Percentiles rank a stretch among this genome's conserved stretches.
Evolutionary conservation across 2,888 invertebrate genomes (phyloP).

Genomic region (Tetragonula carbonaria): DNA sequence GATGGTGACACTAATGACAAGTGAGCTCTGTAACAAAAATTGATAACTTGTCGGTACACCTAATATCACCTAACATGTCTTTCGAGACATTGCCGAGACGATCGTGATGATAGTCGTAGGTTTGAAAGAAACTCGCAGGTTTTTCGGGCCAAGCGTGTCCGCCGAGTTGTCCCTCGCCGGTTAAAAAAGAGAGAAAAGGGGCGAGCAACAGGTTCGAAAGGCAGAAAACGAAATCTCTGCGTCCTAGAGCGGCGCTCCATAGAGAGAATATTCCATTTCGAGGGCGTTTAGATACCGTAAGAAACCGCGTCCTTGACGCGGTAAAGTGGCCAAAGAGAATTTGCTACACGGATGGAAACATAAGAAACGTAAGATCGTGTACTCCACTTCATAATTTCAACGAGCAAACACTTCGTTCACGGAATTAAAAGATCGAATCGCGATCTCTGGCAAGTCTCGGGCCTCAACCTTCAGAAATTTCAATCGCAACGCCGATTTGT

Average conservation of each 20-base stretch:
- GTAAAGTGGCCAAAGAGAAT: background rate
- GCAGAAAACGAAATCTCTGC: conserved; percentile 22
- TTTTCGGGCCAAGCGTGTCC: background rate
- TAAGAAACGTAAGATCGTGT: too few relatives aligned
- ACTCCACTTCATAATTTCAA: background rate
- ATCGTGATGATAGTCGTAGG: conserved; percentile 18
- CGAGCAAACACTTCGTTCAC: too few relatives aligned
- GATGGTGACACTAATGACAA: too few relatives aligned
- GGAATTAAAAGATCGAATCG: too few relatives aligned
- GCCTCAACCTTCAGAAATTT: too few relatives aligned
- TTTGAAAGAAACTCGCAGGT: conserved; percentile 12
- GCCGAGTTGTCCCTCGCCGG: conserved; percentile 14
- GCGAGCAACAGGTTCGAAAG: conserved; percentile 46
- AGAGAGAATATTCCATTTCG: conserved; percentile 7
- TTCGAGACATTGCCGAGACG: conserved; percentile 9
- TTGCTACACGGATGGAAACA: too few relatives aligned
- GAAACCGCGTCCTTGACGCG: background rate
- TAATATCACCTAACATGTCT: background rate
- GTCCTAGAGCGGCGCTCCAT: background rate
- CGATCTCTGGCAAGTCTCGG: too few relatives aligned
- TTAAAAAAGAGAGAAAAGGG: background rate
- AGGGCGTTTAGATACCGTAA: background rate
- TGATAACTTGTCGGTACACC: too few relatives aligned
- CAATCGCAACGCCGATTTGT: too few relatives aligned
- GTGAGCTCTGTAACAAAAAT: too few relatives aligned